Conservation (phyloP, 2,888 invertebrate species). For the Caenorhabditis sulstoni region DNA sequence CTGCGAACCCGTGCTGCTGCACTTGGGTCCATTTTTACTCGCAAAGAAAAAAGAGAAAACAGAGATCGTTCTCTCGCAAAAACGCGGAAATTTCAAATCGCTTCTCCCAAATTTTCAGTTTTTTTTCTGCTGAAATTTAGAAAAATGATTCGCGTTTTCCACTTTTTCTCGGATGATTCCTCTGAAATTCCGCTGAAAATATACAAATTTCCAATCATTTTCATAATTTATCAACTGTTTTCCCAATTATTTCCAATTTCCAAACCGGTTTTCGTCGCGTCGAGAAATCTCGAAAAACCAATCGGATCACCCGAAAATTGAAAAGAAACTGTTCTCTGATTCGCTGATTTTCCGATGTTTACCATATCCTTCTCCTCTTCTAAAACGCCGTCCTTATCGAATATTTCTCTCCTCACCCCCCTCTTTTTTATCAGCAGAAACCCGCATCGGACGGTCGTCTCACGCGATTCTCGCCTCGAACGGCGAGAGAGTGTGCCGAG, state of each 20-base stretch:
- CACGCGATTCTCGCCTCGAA: no score
- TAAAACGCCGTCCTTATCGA: no score
- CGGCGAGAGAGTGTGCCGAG: no score
- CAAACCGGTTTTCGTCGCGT: not conserved
- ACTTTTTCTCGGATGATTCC: no score
- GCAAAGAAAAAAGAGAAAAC: not conserved
- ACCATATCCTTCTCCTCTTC: not conserved
- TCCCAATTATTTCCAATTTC: no score
- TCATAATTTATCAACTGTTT: not conserved
- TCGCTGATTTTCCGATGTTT: not conserved
- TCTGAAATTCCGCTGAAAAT: not conserved
- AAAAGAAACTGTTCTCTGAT: no score
- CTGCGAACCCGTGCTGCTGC: slow-evolving; percentile 29
- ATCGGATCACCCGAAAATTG: not conserved
- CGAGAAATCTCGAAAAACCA: not conserved
- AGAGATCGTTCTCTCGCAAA: no score
- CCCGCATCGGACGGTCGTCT: no score
- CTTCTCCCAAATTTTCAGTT: no score
- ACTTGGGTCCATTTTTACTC: slow-evolving; percentile 43
- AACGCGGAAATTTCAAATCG: not conserved
- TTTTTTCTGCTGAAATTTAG: no score
- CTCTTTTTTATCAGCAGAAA: no score
- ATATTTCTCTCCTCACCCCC: not conserved
- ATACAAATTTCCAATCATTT: not conserved
- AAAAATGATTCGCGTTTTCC: no score